phyloP scores from a whole-genome alignment of 2,888 invertebrate genomes.

The Caenorhabditis uteleia region DNA sequence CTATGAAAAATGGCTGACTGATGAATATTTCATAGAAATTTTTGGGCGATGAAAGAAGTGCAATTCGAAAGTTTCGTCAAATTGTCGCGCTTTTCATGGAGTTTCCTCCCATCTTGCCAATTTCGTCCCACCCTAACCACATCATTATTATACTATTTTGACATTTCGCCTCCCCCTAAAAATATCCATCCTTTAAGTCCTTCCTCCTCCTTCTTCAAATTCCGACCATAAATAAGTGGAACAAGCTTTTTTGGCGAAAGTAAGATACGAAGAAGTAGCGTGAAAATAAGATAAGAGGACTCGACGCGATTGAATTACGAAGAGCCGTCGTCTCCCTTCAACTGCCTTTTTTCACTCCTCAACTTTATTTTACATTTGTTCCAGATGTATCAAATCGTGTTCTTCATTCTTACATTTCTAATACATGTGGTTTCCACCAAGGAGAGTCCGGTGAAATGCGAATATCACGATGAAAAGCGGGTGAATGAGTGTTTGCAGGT shows the following conservation, averaged over 20 bases:
- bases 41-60: too few species aligned
- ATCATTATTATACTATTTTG: too few species aligned
- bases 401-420: constrained; percentile 2
- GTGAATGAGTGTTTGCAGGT: constrained; percentile 57
- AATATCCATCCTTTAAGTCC: background rate
- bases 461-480: constrained; percentile 49
- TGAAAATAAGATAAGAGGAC: constrained; percentile 44
- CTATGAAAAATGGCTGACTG: too few species aligned
- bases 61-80: too few species aligned
- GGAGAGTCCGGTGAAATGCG: constrained; percentile 41
- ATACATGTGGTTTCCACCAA: constrained; percentile 13
- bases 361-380: constrained; percentile 3
- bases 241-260: constrained; percentile 3
- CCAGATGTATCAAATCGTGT: constrained; percentile 13
- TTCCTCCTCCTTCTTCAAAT: background rate
- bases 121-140: background rate
- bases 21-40: too few species aligned
- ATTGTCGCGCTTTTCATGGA: too few species aligned
- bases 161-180: too few species aligned
- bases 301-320: constrained; percentile 37
- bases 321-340: constrained; percentile 1
- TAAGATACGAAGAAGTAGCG: constrained; percentile 14
- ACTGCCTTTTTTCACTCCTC: background rate
- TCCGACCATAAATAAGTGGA: background rate
- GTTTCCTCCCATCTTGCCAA: background rate